Conservation (phyloP, 2,797 vertebrate genomes). For the Heterohyrax brucei region DNA sequence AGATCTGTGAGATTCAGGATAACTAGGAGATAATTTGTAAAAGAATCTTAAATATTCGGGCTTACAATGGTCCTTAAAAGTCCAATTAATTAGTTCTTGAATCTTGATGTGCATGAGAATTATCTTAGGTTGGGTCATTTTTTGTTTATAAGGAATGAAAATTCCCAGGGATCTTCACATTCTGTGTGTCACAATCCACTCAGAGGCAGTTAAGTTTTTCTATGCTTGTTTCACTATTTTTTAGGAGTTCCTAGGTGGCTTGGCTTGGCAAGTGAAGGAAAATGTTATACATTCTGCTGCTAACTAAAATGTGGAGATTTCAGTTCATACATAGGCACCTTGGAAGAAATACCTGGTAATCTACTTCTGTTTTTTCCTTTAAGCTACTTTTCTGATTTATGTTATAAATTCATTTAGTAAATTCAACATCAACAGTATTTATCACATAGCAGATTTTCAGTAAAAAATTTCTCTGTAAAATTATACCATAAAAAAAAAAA, state of each 20-base stretch:
- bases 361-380: background rate
- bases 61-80: background rate
- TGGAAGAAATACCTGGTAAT: background rate
- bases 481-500: background rate
- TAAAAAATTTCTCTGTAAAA: no score
- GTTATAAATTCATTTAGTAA: no score
- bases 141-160: background rate
- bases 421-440: no score
- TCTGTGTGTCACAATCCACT: background rate
- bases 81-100: background rate
- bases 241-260: background rate
- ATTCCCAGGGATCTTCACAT: background rate
- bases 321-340: background rate
- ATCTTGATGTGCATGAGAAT: background rate
- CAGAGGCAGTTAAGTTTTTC: background rate
- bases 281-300: background rate
- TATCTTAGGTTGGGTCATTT: background rate
- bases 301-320: background rate
- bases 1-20: background rate
- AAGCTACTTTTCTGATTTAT: no score
- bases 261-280: background rate
- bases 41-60: background rate
- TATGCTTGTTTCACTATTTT: background rate
- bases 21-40: background rate
- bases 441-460: no score